Evolutionary conservation across 2,888 invertebrate genomes (phyloP), one percentile per base, ranked within the genome.

Genomic region (Volucella inanis): DNA sequence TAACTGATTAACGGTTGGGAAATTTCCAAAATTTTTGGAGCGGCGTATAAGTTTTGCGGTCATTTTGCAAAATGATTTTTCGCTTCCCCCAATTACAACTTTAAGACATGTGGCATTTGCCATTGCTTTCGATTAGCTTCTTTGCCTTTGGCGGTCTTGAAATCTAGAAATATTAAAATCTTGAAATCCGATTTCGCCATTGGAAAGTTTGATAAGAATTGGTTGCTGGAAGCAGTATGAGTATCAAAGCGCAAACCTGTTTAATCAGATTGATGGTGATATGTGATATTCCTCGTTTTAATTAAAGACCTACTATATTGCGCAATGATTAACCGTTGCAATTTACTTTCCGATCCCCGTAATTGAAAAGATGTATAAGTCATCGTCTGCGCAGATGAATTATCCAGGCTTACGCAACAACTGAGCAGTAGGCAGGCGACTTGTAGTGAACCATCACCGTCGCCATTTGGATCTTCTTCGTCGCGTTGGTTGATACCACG

Each of bases 401-500:
- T 62, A 72, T 55, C 61, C 43, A 45, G 43, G 39, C 72, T 82
- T 68, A 71, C 72, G 75, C 75, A 75, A 31, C 31, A 31, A 80
- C 49, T 54, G 41, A 68, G 61, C 52, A 67, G 15, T 74, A 31
- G 15, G 50, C 45, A 54, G 71, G 52, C 31, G 62, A 81, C 76
- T 77, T 71, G 68, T 49, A 67, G 61, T 67, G 62, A 81, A 57
- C 75, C 76, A 70, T 81, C 65, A 14, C 50, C 62, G 47, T 61
- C 67, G 18, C 65, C 64, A 71, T 45, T 71, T 65, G 71, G 71
- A 78, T 78, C 82, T 61, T 82, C 78, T 82, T 82, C 67, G 6
- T 50, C 31, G 31, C 31, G 31, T 31, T 31, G 31, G 31, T 6
- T 31, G 31, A 31, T 31, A 31, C 31, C 6, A 31, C 49, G 45